Evolutionary conservation across 2,888 invertebrate species (phyloP), one percentile per base, ranked within the genome.

Genomic region (Xestia xanthographa): DNA sequence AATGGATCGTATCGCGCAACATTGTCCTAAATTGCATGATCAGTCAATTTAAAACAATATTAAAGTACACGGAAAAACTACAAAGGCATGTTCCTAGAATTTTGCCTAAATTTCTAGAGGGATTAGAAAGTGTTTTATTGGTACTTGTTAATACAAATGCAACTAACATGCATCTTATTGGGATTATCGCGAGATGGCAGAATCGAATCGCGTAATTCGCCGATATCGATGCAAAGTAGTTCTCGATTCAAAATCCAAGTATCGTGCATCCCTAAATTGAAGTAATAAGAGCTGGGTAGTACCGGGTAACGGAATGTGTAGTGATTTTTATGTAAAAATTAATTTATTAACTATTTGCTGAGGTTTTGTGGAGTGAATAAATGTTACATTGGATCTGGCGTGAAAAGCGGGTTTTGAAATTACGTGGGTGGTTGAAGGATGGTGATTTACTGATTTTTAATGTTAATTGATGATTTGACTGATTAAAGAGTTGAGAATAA

Each of bases 271-370:
- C 9, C 60, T 60, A 60, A 58, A 34, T 60, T 20, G 20, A 34
- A 60, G 63, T 87, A 88, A 87, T 82, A 80, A 80, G 68, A 65
- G 79, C 73, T 56, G 73, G 66, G 71, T 68, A 72, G 48, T 58
- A 56, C 41, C 17, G 65, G 53, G 65, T 65, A 86, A 81, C 70
- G 84, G 84, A 80, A 68, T 67, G 66, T 70, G 77, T 68, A 80
- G 69, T 75, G 79, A 84, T 83, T 87, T 87, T 84, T 80, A 77
- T 75, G 66, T 68, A 67, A 56, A 77, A 79, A 62, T 69, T 60
- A 72, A 66, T 82, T 70, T 38, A 29, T 72, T 14, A 68, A 70
- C 69, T 74, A 75, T 78, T 71, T 75, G 56, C 43, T 29, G 20
- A 34, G 66, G 56, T 73, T 83, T 68, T 77, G 65, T n/a, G 38